phyloP scores from a whole-genome alignment of 2,888 invertebrate genomes.

The Trilocha varians region DNA sequence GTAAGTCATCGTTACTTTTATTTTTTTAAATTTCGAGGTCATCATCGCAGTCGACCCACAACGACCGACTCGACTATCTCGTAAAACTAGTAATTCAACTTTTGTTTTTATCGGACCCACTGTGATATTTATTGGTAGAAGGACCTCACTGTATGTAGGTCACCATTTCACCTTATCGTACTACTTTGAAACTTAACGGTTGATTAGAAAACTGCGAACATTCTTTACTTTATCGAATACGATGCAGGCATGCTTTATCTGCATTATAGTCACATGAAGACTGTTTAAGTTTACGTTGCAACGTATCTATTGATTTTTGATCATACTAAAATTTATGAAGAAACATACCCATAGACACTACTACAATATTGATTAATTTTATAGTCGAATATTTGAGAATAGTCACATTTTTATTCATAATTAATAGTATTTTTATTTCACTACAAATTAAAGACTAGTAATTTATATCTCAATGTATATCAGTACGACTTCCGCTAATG shows the following conservation, averaged over 20 bases:
- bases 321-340: too few species aligned
- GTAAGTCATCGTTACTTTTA: conserved; percentile 40
- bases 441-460: too few species aligned
- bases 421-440: too few species aligned
- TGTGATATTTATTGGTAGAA: conserved; percentile 18
- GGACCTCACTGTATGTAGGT: conserved; percentile 3
- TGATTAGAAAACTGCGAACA: background rate
- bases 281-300: too few species aligned
- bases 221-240: background rate
- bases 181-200: background rate
- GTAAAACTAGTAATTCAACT: conserved; percentile 62
- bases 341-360: too few species aligned
- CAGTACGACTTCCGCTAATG: background rate
- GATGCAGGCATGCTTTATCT: background rate
- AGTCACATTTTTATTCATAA: too few species aligned
- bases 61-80: conserved; percentile 51
- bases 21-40: conserved; percentile 44
- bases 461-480: too few species aligned
- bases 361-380: too few species aligned
- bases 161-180: background rate
- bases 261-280: too few species aligned
- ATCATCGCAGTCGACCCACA: conserved; percentile 40
- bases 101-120: conserved; percentile 57
- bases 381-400: too few species aligned
- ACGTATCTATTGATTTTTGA: too few species aligned